A percentile compares a stretch with the other conserved stretches of the same genome.
Evolutionary conservation across 2,888 invertebrate species (phyloP).

Genomic region (Agrilus mali): DNA sequence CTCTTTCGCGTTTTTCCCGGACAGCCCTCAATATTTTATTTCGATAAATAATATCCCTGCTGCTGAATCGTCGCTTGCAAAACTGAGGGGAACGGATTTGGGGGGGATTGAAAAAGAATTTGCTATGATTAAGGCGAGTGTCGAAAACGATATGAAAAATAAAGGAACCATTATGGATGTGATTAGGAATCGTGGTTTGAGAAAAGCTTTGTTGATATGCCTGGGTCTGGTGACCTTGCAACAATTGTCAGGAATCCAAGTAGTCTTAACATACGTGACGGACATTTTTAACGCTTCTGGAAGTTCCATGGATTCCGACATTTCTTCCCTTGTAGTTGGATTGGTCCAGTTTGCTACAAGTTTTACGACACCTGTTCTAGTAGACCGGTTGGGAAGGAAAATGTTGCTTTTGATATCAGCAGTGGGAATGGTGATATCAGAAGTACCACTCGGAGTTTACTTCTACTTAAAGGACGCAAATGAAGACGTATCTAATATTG

Average conservation of each 20-base stretch:
- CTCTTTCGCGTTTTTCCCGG: conserved; percentile 58
- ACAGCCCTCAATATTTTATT: conserved; percentile 61
- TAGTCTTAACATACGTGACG: conserved; percentile 14
- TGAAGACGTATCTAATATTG: not conserved
- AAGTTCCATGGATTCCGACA: conserved; percentile 42
- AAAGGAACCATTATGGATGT: too few relatives aligned
- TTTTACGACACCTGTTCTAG: conserved; percentile 54
- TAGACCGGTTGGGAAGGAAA: conserved; percentile 61
- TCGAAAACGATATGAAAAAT: conserved; percentile 10
- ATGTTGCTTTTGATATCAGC: conserved; percentile 57
- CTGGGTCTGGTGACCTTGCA: conserved; percentile 13
- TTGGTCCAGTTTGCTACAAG: conserved; percentile 61
- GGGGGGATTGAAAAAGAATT: conserved; percentile 37
- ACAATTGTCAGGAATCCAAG: conserved; percentile 17
- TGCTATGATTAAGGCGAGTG: conserved; percentile 21
- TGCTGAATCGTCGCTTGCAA: conserved; percentile 42
- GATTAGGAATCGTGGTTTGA: too few relatives aligned
- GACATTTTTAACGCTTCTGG: conserved; percentile 54
- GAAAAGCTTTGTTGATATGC: conserved; percentile 12
- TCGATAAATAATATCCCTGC: conserved; percentile 43
- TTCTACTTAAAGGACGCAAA: conserved; percentile 45
- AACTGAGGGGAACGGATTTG: conserved; percentile 47
- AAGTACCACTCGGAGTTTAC: conserved; percentile 44
- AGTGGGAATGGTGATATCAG: conserved; percentile 49
- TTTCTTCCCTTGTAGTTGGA: conserved; percentile 63